Conservation (phyloP, 1,140 invertebrate species). For the Meloidogyne chitwoodi region DNA sequence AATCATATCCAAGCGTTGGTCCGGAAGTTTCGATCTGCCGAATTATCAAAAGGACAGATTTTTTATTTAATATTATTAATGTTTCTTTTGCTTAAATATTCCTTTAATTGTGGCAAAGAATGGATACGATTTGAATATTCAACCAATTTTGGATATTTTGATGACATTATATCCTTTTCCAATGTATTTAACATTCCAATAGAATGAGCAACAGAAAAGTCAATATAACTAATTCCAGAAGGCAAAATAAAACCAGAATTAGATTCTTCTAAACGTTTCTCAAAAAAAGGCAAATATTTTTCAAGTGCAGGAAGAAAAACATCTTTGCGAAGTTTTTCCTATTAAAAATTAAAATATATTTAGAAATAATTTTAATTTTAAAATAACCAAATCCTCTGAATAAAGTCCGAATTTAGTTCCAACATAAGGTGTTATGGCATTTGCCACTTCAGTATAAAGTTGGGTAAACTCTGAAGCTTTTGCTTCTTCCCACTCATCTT, state of each 20-base stretch:
- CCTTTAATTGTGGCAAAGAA: neutral
- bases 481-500: constrained; percentile 15
- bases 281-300: constrained; percentile 17
- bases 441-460: neutral
- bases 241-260: constrained; percentile 26
- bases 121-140: neutral
- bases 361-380: no score
- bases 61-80: neutral
- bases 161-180: neutral
- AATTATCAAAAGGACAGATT: no score
- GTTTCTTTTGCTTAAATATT: neutral
- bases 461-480: neutral
- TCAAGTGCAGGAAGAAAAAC: constrained; percentile 26
- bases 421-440: neutral
- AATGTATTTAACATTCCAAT: neutral
- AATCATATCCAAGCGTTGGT: no score
- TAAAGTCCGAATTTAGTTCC: neutral
- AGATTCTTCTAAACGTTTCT: constrained; percentile 22
- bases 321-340: constrained; percentile 24
- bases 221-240: constrained; percentile 27
- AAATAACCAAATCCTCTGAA: constrained; percentile 1
- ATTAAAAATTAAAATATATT: neutral
- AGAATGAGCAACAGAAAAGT: constrained; percentile 19
- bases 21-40: no score
- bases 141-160: constrained; percentile 1